Conservation (phyloP, 1,140 invertebrate species). For the Zaprionus taronus region DNA sequence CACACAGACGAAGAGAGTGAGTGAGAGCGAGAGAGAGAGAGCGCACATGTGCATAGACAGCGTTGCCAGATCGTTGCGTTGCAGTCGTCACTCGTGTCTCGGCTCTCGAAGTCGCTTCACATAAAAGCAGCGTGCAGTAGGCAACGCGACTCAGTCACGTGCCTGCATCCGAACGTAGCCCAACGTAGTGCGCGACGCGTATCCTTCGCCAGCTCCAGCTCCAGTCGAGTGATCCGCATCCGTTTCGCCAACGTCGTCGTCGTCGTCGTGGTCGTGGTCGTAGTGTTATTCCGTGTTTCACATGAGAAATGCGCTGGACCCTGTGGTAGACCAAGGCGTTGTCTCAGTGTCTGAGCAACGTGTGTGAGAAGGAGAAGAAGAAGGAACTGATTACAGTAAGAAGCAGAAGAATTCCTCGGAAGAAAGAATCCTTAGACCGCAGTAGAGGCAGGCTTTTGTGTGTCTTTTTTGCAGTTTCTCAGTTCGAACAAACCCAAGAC, state of each 20-base stretch:
- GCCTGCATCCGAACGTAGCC: slow-evolving; percentile 66
- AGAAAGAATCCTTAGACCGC: slow-evolving; percentile 55
- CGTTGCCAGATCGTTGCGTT: slow-evolving; percentile 67
- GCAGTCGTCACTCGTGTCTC: background rate
- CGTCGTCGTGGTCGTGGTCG: background rate
- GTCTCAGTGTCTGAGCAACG: background rate
- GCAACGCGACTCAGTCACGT: slow-evolving; percentile 76
- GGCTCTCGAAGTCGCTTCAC: background rate
- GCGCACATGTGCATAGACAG: slow-evolving; percentile 48
- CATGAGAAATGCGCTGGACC: slow-evolving; percentile 23
- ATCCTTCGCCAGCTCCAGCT: slow-evolving; percentile 35
- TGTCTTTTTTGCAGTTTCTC: slow-evolving; percentile 14
- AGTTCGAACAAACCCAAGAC: slow-evolving; percentile 38
- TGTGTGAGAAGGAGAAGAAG: background rate
- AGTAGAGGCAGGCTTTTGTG: slow-evolving; percentile 71
- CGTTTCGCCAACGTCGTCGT: slow-evolving; percentile 62
- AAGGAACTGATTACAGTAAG: slow-evolving; percentile 3
- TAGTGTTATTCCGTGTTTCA: background rate
- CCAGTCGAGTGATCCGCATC: slow-evolving; percentile 65
- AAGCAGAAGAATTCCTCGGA: background rate
- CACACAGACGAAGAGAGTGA: slow-evolving; percentile 27
- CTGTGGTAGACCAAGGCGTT: slow-evolving; percentile 25
- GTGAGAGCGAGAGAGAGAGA: slow-evolving; percentile 7
- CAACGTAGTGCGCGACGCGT: slow-evolving; percentile 54
- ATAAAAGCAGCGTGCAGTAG: slow-evolving; percentile 72